These are phyloP conservation scores for Beroe ovata DNA, from an alignment of 37 sponge, comb jelly and placozoan genomes.

Conservation along the genomic window DNA sequence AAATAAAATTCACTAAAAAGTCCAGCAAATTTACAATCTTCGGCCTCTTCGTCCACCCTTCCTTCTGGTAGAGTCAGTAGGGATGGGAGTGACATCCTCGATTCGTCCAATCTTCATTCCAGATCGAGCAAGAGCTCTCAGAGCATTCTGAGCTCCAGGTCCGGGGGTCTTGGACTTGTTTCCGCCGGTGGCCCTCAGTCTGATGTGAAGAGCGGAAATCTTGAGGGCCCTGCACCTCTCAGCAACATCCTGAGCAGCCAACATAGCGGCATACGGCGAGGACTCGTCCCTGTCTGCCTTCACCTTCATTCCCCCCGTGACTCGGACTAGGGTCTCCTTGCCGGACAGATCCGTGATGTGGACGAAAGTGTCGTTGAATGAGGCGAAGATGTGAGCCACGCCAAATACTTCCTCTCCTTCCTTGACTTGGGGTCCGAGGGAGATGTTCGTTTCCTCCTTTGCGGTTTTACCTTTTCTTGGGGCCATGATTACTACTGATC, in stretches of 20 bases:
- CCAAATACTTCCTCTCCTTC: conserved; percentile 97
- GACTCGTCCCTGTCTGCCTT: conserved; percentile 99
- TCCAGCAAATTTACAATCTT: conserved; percentile 76
- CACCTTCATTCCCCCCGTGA: conserved; percentile 99
- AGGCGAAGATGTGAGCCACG: conserved; percentile 99
- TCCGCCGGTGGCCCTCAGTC: conserved; percentile 95
- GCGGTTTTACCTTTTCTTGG: conserved; percentile 79
- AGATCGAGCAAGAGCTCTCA: conserved; percentile 93
- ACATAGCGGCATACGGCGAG: conserved; percentile 99
- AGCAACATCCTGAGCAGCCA: conserved; percentile 99
- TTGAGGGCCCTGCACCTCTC: conserved; percentile 92
- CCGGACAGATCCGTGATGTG: conserved; percentile 99
- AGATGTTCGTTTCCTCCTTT: conserved; percentile 87
- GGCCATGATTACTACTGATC: conserved; percentile 73
- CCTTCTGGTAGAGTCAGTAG: conserved; percentile 94
- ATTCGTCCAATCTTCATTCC: conserved; percentile 99
- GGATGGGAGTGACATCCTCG: conserved; percentile 99
- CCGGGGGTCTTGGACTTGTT: conserved; percentile 99
- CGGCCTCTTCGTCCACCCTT: conserved; percentile 98
- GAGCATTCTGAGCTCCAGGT: conserved; percentile 98
- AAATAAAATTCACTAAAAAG: conserved; percentile 62
- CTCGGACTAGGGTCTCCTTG: conserved; percentile 95
- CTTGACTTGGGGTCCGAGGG: conserved; percentile 87
- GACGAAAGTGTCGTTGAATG: conserved; percentile 99
- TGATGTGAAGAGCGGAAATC: conserved; percentile 96